Evolutionary conservation across 2,113 vertebrate species (phyloP).

Genomic region (Coptodon rendalli): DNA sequence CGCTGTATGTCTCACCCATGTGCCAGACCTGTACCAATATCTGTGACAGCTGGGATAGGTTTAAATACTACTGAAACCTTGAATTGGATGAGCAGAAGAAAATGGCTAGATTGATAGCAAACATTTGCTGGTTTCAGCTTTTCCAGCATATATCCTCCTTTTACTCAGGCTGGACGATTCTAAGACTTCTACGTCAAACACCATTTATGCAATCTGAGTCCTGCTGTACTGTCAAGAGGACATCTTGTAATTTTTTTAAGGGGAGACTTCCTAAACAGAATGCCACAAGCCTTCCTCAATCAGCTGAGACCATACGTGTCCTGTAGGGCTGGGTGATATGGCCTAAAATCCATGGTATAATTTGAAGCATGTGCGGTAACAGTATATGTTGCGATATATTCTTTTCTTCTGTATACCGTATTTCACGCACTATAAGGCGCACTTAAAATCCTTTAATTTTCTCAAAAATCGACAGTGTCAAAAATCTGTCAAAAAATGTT

Average conservation of each 20-base stretch:
- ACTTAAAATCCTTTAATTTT: neutral
- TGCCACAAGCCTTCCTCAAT: neutral
- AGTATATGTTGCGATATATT: neutral
- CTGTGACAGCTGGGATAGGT: neutral
- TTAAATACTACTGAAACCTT: neutral
- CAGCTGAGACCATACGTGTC: neutral
- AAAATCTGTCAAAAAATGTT: neutral
- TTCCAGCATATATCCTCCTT: neutral
- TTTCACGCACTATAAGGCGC: neutral
- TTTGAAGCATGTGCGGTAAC: neutral
- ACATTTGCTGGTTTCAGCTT: neutral
- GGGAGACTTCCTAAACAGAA: neutral
- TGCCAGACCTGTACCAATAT: accelerated
- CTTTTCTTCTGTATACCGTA: neutral
- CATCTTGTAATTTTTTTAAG: neutral
- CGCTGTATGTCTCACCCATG: neutral
- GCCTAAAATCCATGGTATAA: neutral
- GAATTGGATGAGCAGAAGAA: neutral
- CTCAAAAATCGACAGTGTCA: neutral
- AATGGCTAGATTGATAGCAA: neutral
- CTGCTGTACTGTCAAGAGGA: neutral
- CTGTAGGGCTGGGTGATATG: neutral
- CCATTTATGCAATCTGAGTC: neutral
- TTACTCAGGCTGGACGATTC: neutral
- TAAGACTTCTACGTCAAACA: neutral